Percentiles rank a stretch among this genome's conserved stretches.
These are phyloP conservation scores for Desmophyllum pertusum DNA, from an alignment of 92 coral and sea anemone species.

Conservation along the genomic window DNA sequence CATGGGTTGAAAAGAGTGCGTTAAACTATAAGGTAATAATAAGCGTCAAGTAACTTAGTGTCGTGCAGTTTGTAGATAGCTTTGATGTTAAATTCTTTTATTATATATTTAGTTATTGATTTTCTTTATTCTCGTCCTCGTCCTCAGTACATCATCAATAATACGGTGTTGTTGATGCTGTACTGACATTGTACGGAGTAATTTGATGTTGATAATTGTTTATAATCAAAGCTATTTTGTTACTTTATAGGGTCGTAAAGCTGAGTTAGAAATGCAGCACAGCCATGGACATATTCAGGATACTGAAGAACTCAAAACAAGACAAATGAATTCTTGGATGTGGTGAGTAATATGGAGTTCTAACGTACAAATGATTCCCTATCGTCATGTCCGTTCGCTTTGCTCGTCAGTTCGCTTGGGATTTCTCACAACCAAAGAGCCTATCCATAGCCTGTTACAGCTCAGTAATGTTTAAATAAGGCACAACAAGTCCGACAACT, in stretches of 20 bases:
- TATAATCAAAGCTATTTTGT: background rate
- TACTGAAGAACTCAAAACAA: constrained; percentile 61
- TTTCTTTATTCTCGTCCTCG: background rate
- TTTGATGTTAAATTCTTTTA: no score
- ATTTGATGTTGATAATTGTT: no score
- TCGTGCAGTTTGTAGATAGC: no score
- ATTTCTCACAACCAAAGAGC: background rate
- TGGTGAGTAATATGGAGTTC: constrained; percentile 61
- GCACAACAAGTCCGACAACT: background rate
- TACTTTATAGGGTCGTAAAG: constrained; percentile 80
- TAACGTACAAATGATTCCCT: background rate
- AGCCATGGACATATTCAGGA: constrained; percentile 87
- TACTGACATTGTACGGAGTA: no score
- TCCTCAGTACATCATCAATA: background rate
- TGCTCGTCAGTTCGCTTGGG: background rate
- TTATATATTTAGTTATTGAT: no score
- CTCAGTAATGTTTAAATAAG: no score
- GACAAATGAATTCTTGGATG: constrained; percentile 75
- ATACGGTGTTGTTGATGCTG: no score
- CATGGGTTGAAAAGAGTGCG: no score
- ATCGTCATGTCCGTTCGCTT: background rate
- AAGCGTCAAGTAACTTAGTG: no score
- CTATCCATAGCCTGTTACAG: background rate
- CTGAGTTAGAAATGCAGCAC: constrained; percentile 86
- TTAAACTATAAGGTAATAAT: no score